Evolutionary conservation across 2,113 vertebrate genomes (phyloP).

Genomic region (Pollachius pollachius): DNA sequence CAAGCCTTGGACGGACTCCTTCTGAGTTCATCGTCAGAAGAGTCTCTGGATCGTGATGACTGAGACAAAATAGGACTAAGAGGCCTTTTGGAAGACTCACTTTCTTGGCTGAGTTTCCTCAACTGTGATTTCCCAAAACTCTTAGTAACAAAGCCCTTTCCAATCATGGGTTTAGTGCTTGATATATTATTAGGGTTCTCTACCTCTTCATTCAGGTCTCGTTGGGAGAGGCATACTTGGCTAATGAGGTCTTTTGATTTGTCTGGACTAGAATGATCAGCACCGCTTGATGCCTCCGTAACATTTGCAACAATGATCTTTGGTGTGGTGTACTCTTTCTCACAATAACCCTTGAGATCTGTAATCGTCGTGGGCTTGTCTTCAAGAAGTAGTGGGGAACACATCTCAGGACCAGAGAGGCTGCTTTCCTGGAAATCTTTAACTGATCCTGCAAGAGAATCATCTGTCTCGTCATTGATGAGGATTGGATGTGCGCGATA

Average conservation of each 20-base stretch:
- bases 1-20: slow-evolving; percentile 56
- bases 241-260: slow-evolving; percentile 10
- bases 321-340: slow-evolving; percentile 58
- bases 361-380: slow-evolving; percentile 48
- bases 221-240: slow-evolving; percentile 14
- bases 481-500: slow-evolving; percentile 47
- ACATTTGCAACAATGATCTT: slow-evolving; percentile 20
- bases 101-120: slow-evolving; percentile 40
- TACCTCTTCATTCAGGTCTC: slow-evolving; percentile 33
- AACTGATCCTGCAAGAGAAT: slow-evolving; percentile 21
- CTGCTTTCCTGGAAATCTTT: slow-evolving; percentile 9
- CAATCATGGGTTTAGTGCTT: slow-evolving; percentile 63
- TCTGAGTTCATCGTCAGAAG: slow-evolving; percentile 32
- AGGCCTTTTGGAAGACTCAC: slow-evolving; percentile 14
- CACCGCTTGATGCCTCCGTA: slow-evolving; percentile 29
- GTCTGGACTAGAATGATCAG: slow-evolving; percentile 19
- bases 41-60: slow-evolving; percentile 38
- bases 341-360: slow-evolving; percentile 79
- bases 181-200: slow-evolving; percentile 57
- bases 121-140: slow-evolving; percentile 59
- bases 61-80: slow-evolving; percentile 39
- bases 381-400: slow-evolving; percentile 7
- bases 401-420: not conserved
- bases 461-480: slow-evolving; percentile 42
- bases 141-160: slow-evolving; percentile 52